Evolutionary conservation across 2,797 vertebrate species (phyloP), one percentile per base, ranked within the genome.

Genomic region (Hippopotamyrus pictus): DNA sequence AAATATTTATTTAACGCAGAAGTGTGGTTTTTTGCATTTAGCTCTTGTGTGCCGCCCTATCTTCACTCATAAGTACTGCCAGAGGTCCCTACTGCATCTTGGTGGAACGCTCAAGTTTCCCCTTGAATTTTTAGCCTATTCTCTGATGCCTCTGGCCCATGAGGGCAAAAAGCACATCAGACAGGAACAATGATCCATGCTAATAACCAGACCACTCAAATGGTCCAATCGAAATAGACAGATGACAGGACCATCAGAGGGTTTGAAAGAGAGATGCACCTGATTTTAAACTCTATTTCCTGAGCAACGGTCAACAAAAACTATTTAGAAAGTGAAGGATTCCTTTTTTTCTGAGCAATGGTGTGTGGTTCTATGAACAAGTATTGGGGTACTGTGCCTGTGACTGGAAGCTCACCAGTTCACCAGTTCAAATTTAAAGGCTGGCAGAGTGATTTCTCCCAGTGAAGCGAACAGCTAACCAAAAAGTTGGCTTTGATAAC

Each of bases 1-100:
- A 51, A 51, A 84, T 84, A 84, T 51, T 84, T 84, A 84, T 84
- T 84, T 50, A 84, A 46, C 82, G 0, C n/a, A 84, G 82, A 12
- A 84, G n/a, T 22, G 44, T 50, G n/a, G 8, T 84, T 44, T 84
- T 25, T 11, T 84, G 44, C 82, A 11, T 50, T 46, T 48, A 25
- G 46, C 46, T 84, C 22, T 84, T 12, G 9, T 46, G 4, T 84
- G 8, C 79, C 4, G 3, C 41, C 37, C 8, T 22, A 41, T 46
- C 8, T 83, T 46, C 41, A 41, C 73, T 76, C 17, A 76, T 41
- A 44, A 41, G 29, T 37, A 33, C 14, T 41, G 29, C 33, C 69
- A 41, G 69, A 41, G 29, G 37, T 41, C 33, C 12, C 33, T 76
- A 14, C 73, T 12, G 4, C 46, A 51, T 50, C 83, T 25, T 85